A percentile compares a stretch with the other conserved stretches of the same genome.
phyloP scores from a whole-genome alignment of 64 coral and sea anemone genomes.

The Stylophora pistillata region DNA sequence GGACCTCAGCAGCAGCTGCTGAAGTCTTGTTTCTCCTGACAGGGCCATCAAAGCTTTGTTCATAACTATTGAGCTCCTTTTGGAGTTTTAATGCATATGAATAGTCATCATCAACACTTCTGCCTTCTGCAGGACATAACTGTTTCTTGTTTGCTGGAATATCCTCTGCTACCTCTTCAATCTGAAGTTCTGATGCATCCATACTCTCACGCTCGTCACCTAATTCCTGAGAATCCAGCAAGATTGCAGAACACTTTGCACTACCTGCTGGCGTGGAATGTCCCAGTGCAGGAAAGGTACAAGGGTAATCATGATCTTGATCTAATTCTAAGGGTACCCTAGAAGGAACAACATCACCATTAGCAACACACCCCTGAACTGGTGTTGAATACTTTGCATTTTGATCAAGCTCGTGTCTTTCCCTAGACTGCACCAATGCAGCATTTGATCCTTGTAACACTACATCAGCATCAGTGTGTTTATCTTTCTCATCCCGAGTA shows the following conservation, averaged over 20 bases:
- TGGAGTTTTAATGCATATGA: conserved; percentile 22
- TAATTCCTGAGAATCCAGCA: conserved; percentile 41
- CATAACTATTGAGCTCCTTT: conserved; percentile 5
- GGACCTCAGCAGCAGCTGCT: background rate
- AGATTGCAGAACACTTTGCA: conserved; percentile 28
- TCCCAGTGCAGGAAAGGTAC: background rate
- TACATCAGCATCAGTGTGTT: background rate
- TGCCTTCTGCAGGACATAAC: background rate
- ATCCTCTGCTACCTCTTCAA: background rate
- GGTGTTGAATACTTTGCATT: background rate
- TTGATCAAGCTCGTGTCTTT: background rate
- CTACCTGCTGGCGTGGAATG: background rate
- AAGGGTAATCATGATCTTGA: background rate
- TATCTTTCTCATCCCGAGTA: background rate
- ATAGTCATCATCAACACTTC: background rate
- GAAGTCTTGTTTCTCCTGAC: background rate
- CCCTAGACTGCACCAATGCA: background rate
- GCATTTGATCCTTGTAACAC: background rate
- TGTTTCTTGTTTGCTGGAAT: background rate
- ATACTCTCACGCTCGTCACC: conserved; percentile 12
- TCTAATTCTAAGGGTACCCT: background rate
- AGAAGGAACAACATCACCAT: background rate
- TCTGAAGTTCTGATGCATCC: background rate
- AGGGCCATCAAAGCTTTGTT: background rate
- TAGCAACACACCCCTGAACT: background rate